Base-by-base conservation (phyloP, 2,797 vertebrate genomes). In the Coregonus ussuriensis region DNA sequence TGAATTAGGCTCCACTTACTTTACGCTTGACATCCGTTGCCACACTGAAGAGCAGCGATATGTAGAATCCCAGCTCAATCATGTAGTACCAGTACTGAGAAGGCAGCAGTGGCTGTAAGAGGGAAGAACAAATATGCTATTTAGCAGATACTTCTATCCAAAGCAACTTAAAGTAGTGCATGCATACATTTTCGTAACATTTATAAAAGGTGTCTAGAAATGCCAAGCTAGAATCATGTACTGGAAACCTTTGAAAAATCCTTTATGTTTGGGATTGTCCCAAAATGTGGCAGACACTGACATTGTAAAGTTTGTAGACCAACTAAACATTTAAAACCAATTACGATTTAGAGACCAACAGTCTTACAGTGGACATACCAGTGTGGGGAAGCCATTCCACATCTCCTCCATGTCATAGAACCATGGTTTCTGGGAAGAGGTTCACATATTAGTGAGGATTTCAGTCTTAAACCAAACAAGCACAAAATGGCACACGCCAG, bases 1-100 rank as follows among this genome's bases (percentile, higher is more conserved):
- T 13, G 9, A 71, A 21, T 25, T 25, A 4, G 37, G 7, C 41
- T 69, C 78, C 91, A 65, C 97, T 96, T 86, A 98, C 98, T 95
- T 99, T 99, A 53, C 98, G 93, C 85, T 98, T 99, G 87, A 99
- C 92, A 0, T 99, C 98, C 0, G 96, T 96, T 5, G 97, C 97
- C 9, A 99, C 93, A 37, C 98, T 97, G 89, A 98, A 96, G 85
- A 99, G 80, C 78, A 99, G 94, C 0, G 98, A 98, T 87, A 96
- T 75, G 84, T 99, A 99, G 93, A 99, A 99, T 65, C 97, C 97
- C 62, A 99, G 93, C 79, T 98, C 97, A 0, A 97, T 95, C 92
- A 96, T 95, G 92, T 99, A 99, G 93, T 95, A 95, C 94, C 94
- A 95, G 90, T 95, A 95, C 92, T 99, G 97, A 51, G 96, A 99